Conservation (phyloP, 2,888 invertebrate genomes). For the Gasteruption jaculator region DNA sequence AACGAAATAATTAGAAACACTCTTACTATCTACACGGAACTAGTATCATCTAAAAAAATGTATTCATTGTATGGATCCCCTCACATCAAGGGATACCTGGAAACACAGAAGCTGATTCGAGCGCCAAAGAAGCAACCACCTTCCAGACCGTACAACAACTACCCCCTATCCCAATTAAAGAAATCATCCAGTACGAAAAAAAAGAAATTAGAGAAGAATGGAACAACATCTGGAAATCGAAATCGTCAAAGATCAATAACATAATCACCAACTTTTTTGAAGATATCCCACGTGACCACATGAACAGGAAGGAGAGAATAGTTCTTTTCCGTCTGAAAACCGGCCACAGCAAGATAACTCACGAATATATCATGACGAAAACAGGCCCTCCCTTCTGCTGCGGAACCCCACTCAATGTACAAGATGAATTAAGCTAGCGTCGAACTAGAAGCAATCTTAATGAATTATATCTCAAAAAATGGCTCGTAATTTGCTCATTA, state of each 20-base stretch:
- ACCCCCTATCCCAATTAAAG: neutral
- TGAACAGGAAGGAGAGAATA: slow-evolving; percentile 1
- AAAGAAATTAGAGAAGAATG: neutral
- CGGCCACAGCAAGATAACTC: slow-evolving; percentile 5
- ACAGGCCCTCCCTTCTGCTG: neutral
- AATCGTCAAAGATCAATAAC: slow-evolving; percentile 1
- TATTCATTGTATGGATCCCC: slow-evolving; percentile 4
- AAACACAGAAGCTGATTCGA: slow-evolving; percentile 8
- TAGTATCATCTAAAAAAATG: neutral
- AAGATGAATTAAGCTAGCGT: too few relatives aligned
- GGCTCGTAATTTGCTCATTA: too few relatives aligned
- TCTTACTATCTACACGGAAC: too few relatives aligned
- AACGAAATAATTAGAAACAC: too few relatives aligned
- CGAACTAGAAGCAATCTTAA: too few relatives aligned
- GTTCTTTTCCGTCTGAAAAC: slow-evolving; percentile 4
- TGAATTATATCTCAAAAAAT: too few relatives aligned
- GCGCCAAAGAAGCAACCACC: slow-evolving; percentile 5
- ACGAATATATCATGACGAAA: slow-evolving; percentile 1
- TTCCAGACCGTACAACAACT: neutral
- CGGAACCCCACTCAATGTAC: too few relatives aligned
- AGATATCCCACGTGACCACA: neutral
- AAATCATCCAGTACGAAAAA: too few relatives aligned
- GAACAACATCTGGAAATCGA: neutral
- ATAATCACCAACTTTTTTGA: neutral
- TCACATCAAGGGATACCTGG: slow-evolving; percentile 6